Evolutionary conservation across 2,113 vertebrate genomes (phyloP), one percentile per base, ranked within the genome.

Genomic region (Oreochromis tanganicae): DNA sequence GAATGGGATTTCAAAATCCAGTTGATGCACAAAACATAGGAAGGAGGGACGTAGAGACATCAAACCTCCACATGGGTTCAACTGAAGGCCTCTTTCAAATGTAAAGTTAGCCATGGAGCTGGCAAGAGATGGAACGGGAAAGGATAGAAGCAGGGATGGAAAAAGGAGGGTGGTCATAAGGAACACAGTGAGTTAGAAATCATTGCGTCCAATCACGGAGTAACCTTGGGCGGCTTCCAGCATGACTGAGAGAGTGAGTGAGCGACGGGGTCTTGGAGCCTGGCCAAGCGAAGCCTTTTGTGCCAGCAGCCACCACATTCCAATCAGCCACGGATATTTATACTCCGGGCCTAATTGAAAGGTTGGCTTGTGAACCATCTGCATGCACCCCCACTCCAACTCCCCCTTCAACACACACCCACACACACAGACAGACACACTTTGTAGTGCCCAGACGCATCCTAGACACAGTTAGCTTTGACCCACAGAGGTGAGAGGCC

Each of bases 141-240:
- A 57, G 85, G 59, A 75, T 55, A 82, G 83, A 84, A 89, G 81
- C 84, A 7, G 54, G 81, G 80, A 56, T 32, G 50, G 66, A 75
- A 73, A 78, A 82, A 63, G 83, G 84, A 94, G 85, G 82, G 94
- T 87, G 88, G 92, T 87, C 79, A 46, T 43, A 82, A 85, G 54
- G 84, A 91, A 92, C 82, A 87, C 75, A 89, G 87, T 84, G 89
- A 93, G 91, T 90, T 91, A 90, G 90, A 95, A 95, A 96, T 95
- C 90, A 87, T 87, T 78, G 91, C 63, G 83, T 82, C 91, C 95
- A 93, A 94, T 94, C 95, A 95, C 87, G 82, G 87, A 93, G 94
- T 96, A 96, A 96, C 95, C 94, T 95, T 96, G 95, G 95, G 94
- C 83, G 38, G 87, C 89, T 89, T 97, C 96, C 96, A 96, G 91